Percentiles rank a stretch among this genome's conserved stretches.
Evolutionary conservation across 2,797 vertebrate species (phyloP).

Genomic region (Protonibea diacanthus): DNA sequence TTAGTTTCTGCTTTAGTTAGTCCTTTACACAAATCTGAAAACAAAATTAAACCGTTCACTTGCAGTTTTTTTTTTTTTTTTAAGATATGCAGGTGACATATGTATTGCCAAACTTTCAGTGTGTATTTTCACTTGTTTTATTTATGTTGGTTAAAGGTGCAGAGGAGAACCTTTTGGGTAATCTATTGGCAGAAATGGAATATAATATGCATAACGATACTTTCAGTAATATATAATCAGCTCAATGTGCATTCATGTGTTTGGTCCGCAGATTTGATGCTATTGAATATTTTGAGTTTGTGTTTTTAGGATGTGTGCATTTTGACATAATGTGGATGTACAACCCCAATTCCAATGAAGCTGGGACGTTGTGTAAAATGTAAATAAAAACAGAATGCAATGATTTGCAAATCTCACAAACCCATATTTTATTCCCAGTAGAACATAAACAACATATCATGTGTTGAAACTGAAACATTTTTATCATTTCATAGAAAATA

Average conservation of each 20-base stretch:
- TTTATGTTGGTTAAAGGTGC: slow-evolving; percentile 6
- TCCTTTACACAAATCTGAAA: slow-evolving; percentile 7
- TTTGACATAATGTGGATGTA: not conserved
- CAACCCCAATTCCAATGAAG: no score
- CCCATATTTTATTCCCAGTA: no score
- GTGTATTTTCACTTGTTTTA: not conserved
- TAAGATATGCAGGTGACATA: not conserved
- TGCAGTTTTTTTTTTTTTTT: not conserved
- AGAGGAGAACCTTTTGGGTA: no score
- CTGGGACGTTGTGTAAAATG: no score
- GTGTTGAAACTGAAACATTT: no score
- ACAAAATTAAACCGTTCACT: not conserved
- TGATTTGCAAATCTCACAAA: no score
- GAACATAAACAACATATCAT: no score
- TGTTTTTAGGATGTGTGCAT: slow-evolving; percentile 1
- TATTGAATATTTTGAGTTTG: slow-evolving; percentile 6
- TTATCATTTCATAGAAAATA: no score
- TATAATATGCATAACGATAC: no score
- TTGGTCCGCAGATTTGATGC: slow-evolving; percentile 14
- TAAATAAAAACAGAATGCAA: no score
- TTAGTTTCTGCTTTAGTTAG: slow-evolving; percentile 6
- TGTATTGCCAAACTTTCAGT: slow-evolving; percentile 31
- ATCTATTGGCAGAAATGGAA: no score
- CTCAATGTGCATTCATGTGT: slow-evolving; percentile 13
- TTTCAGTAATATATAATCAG: no score